Conservation (phyloP, 2,797 vertebrate species). For the Sebastes matsubarae region DNA sequence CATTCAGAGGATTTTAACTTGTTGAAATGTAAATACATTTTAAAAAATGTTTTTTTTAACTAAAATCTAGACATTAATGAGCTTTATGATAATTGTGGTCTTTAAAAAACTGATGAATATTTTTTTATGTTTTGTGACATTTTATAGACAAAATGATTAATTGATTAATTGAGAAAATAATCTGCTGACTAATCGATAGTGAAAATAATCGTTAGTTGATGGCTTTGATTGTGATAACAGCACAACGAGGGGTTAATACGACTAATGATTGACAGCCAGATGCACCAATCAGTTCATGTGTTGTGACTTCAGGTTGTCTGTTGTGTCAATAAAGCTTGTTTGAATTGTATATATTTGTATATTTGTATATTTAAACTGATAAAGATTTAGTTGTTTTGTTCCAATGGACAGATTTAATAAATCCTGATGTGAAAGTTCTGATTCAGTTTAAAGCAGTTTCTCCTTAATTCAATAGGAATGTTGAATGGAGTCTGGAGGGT, state of each 20-base stretch:
- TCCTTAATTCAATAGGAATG: background rate
- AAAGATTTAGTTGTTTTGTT: too few species aligned
- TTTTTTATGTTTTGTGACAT: too few species aligned
- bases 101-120: background rate
- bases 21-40: background rate
- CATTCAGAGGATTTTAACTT: background rate
- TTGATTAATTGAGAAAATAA: too few species aligned
- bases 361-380: background rate
- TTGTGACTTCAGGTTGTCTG: background rate
- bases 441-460: background rate
- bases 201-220: too few species aligned
- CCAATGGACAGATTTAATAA: too few species aligned
- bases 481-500: background rate
- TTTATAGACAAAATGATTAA: too few species aligned
- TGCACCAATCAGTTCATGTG: background rate
- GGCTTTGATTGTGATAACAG: background rate
- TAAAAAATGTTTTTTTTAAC: too few species aligned
- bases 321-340: background rate
- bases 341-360: background rate
- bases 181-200: too few species aligned
- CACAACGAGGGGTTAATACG: background rate
- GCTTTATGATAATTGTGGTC: background rate
- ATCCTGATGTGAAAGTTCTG: background rate
- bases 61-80: background rate
- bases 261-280: background rate